Base-by-base conservation (phyloP, 2,888 invertebrate species). In the Ischnus inquisitorius region DNA sequence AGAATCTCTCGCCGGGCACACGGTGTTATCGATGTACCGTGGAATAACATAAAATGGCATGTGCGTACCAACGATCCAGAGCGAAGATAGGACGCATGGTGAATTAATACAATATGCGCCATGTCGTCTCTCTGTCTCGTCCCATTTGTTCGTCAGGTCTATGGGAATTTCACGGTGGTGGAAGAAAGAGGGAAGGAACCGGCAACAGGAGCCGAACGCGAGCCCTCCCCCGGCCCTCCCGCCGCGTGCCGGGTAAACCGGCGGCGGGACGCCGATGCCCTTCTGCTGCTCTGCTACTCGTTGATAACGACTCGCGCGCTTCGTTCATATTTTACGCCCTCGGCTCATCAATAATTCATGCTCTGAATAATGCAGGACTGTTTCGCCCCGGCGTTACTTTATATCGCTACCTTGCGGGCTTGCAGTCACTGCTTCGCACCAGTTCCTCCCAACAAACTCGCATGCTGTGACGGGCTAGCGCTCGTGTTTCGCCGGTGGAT, bases 261-360 rank as follows among this genome's bases (percentile, higher is more conserved):
- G 25, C 60, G 25, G 25, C 67, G 65, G 71, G 57, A 34, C 51
- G 65, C 48, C 77, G 71, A 82, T 82, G 82, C 57, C 72, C 72
- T 74, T 78, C 75, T 51, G 57, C 51, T 82, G 78, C 19, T 67
- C 87, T 87, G 87, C 85, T 85, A 85, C 85, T 87, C 92, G 92
- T 93, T 93, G 93, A 93, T 93, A 93, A 93, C 93, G 92, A 92
- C 92, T 92, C 91, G 85, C 90, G 87, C 76, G 87, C 91, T 86
- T 87, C 87, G 91, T 92, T 93, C 92, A 93, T 93, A 93, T 93
- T 93, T 93, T 93, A 92, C 92, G 90, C 91, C 90, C 85, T 72
- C 65, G 87, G 88, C 93, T 93, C 93, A 93, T 93, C 93, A 93
- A 93, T 93, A 92, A 93, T 93, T 93, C 93, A 93, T 93, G 90